Evolutionary conservation across 2,888 invertebrate species (phyloP).

Genomic region (Syrista parreyssii): DNA sequence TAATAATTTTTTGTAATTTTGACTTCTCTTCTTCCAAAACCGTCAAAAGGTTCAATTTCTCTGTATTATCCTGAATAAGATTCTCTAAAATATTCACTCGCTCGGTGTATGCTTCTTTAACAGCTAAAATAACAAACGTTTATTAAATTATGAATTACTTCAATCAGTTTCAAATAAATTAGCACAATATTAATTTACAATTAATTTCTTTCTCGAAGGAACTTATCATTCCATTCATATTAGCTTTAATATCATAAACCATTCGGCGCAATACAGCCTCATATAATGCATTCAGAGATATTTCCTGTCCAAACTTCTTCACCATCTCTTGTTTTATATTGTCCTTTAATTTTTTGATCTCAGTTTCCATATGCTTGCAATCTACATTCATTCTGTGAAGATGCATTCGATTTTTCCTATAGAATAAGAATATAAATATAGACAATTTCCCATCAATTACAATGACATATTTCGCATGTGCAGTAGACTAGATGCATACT

Average conservation of each 20-base stretch:
- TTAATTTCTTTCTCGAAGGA: slow-evolving; percentile 66
- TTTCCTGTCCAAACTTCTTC: slow-evolving; percentile 70
- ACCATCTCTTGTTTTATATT: slow-evolving; percentile 68
- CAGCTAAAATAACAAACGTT: slow-evolving; percentile 29
- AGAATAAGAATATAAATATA: slow-evolving; percentile 2
- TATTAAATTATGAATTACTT: slow-evolving; percentile 3
- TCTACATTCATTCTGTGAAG: slow-evolving; percentile 78
- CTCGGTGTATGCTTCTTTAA: slow-evolving; percentile 55
- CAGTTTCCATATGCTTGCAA: slow-evolving; percentile 74
- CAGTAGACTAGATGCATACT: slow-evolving; percentile 60
- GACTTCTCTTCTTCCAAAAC: slow-evolving; percentile 70
- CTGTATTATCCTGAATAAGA: slow-evolving; percentile 69
- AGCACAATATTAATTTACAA: slow-evolving; percentile 43
- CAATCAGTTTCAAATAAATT: neutral
- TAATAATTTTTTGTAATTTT: slow-evolving; percentile 65
- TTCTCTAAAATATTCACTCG: slow-evolving; percentile 64
- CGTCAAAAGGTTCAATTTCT: slow-evolving; percentile 69
- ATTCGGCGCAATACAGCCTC: slow-evolving; percentile 70
- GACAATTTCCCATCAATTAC: neutral
- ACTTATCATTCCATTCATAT: slow-evolving; percentile 65
- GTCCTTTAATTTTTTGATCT: slow-evolving; percentile 71
- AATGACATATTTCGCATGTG: neutral
- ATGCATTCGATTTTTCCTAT: slow-evolving; percentile 75
- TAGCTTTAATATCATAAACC: slow-evolving; percentile 69
- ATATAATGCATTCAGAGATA: slow-evolving; percentile 70